Conservation (phyloP, 2,797 vertebrate species). For the Scarus forsteni region DNA sequence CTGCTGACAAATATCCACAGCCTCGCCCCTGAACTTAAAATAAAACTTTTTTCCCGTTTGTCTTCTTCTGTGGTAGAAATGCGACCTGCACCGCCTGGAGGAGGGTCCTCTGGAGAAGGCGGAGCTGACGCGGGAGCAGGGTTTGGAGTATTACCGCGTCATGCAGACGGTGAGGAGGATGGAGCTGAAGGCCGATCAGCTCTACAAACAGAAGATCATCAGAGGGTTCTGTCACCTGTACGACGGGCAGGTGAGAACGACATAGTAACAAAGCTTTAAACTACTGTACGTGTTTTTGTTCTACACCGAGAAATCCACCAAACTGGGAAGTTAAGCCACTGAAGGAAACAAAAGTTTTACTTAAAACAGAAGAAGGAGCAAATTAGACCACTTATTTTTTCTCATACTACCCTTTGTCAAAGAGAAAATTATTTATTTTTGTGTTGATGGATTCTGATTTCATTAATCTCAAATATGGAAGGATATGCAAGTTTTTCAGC, state of each 20-base stretch:
- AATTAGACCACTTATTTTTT: too few relatives aligned
- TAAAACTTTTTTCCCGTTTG: neutral
- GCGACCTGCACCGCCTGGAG: constrained; percentile 92
- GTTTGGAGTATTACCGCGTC: constrained; percentile 92
- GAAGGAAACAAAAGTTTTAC: too few relatives aligned
- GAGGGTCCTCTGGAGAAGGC: constrained; percentile 84
- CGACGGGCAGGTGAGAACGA: constrained; percentile 88
- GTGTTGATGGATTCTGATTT: too few relatives aligned
- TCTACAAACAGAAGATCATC: constrained; percentile 99
- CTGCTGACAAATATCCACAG: too few relatives aligned
- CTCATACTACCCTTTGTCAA: too few relatives aligned
- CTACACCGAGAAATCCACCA: too few relatives aligned
- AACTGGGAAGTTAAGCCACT: too few relatives aligned
- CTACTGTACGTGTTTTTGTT: too few relatives aligned
- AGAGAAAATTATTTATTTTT: too few relatives aligned
- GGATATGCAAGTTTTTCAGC: too few relatives aligned
- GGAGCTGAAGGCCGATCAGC: constrained; percentile 97
- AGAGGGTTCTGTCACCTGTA: constrained; percentile 97
- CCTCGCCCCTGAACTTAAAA: neutral
- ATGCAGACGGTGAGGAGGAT: constrained; percentile 95
- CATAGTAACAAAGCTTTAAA: neutral
- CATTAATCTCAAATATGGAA: too few relatives aligned
- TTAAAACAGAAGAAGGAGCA: too few relatives aligned
- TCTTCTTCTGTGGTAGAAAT: constrained; percentile 81
- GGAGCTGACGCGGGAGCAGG: constrained; percentile 92